These are phyloP conservation scores for Tipula lateralis DNA, from an alignment of 2,888 invertebrate species.

Conservation along the genomic window DNA sequence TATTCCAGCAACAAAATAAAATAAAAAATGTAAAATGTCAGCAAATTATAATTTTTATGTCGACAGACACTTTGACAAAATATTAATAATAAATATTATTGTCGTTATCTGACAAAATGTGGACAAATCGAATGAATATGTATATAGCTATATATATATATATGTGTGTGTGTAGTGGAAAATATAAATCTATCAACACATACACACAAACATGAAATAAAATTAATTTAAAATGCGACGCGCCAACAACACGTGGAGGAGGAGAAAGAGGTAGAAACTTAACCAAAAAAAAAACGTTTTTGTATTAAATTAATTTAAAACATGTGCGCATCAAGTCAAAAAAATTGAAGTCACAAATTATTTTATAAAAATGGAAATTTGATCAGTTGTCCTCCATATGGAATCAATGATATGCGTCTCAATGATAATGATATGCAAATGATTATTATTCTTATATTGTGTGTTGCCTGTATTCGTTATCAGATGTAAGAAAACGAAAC, in stretches of 20 bases:
- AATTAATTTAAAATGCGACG: not conserved
- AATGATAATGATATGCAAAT: not conserved
- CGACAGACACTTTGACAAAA: not conserved
- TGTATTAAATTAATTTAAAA: not conserved
- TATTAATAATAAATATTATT: not conserved
- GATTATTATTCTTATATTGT: not conserved
- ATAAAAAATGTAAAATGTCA: not conserved
- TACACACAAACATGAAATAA: not conserved
- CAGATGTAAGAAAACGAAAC: not conserved
- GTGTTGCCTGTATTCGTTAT: not conserved
- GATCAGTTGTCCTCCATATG: not conserved
- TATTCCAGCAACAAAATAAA: not conserved
- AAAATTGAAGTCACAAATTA: not conserved
- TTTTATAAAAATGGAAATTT: not conserved
- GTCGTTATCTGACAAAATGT: not conserved
- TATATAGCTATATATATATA: no score
- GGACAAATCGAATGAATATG: not conserved
- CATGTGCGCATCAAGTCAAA: not conserved
- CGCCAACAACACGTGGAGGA: not conserved
- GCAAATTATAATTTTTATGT: not conserved
- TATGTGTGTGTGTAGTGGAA: not conserved
- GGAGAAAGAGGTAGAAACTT: slow-evolving; percentile 15
- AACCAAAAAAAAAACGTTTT: not conserved
- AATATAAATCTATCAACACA: not conserved
- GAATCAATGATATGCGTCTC: not conserved